A percentile compares a stretch with the other conserved stretches of the same genome.
Evolutionary conservation across 2,888 invertebrate genomes (phyloP).

Genomic region (Pristionchus exspectatus): DNA sequence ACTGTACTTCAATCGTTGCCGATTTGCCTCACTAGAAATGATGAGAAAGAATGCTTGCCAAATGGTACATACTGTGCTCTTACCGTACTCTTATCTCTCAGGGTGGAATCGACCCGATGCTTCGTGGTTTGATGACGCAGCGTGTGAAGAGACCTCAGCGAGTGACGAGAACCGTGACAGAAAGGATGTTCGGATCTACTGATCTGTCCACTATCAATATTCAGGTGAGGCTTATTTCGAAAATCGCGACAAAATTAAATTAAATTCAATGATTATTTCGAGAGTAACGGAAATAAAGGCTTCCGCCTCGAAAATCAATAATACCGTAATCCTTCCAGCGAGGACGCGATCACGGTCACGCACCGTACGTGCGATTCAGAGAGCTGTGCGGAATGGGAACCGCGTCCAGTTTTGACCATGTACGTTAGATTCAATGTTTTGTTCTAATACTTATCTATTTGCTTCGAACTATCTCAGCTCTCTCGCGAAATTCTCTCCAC

Average conservation of each 20-base stretch:
- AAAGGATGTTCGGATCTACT: slow-evolving; percentile 85
- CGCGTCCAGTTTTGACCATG: slow-evolving; percentile 85
- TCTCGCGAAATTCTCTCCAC: slow-evolving; percentile 74
- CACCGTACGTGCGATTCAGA: slow-evolving; percentile 90
- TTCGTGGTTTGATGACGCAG: slow-evolving; percentile 80
- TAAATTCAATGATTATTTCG: too few species aligned
- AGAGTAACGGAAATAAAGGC: background rate
- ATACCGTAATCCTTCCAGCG: slow-evolving; percentile 80
- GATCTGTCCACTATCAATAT: slow-evolving; percentile 96
- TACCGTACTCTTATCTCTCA: slow-evolving; percentile 82
- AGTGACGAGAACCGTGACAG: slow-evolving; percentile 93
- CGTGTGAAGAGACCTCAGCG: slow-evolving; percentile 83
- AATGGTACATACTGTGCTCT: background rate
- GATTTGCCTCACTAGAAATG: too few species aligned
- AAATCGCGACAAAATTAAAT: too few species aligned
- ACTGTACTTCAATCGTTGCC: background rate
- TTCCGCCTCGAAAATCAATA: background rate
- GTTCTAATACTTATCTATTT: background rate
- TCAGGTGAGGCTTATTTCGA: slow-evolving; percentile 81
- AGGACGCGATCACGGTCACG: slow-evolving; percentile 92
- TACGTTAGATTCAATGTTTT: slow-evolving; percentile 85
- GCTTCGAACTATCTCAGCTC: slow-evolving; percentile 57
- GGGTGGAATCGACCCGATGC: slow-evolving; percentile 95
- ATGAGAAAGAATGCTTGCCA: background rate
- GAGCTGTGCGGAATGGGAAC: slow-evolving; percentile 89